These are phyloP conservation scores for Cantharis nigra DNA, from an alignment of 2,888 invertebrate species.

Conservation along the genomic window DNA sequence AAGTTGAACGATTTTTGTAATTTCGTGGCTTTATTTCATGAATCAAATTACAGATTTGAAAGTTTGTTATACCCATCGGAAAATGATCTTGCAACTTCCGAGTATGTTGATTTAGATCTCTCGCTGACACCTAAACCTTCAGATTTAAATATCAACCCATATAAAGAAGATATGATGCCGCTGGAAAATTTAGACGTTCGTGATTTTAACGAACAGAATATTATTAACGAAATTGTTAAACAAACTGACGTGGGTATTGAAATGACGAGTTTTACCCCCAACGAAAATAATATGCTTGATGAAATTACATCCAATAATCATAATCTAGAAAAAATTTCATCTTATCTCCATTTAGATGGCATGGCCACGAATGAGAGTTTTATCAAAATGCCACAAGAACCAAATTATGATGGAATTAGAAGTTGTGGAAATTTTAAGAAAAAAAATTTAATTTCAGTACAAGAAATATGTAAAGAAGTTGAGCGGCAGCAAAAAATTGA, in stretches of 20 bases:
- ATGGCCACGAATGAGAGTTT: not conserved
- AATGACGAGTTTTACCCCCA: slow-evolving; percentile 5
- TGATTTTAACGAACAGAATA: slow-evolving; percentile 14
- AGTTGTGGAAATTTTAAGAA: slow-evolving; percentile 14
- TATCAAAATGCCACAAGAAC: not conserved
- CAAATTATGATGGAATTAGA: not conserved
- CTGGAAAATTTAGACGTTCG: slow-evolving; percentile 15
- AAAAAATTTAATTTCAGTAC: slow-evolving; percentile 42
- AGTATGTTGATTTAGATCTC: slow-evolving; percentile 12
- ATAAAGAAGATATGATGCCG: slow-evolving; percentile 9
- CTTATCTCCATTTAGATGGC: not conserved
- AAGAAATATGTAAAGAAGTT: slow-evolving; percentile 37
- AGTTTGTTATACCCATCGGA: slow-evolving; percentile 36
- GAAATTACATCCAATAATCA: not conserved
- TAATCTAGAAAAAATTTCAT: not conserved
- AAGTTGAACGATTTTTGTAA: slow-evolving; percentile 51
- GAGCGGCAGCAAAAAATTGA: slow-evolving; percentile 19
- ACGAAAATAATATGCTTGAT: not conserved
- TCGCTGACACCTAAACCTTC: not conserved
- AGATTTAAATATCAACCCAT: not conserved
- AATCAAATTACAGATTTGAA: slow-evolving; percentile 51
- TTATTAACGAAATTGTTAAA: slow-evolving; percentile 19
- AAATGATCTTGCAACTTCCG: slow-evolving; percentile 9
- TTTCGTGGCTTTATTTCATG: slow-evolving; percentile 47
- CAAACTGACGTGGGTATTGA: slow-evolving; percentile 14